Conservation (phyloP, 2,797 vertebrate genomes). For the Myiotriccus ornatus region DNA sequence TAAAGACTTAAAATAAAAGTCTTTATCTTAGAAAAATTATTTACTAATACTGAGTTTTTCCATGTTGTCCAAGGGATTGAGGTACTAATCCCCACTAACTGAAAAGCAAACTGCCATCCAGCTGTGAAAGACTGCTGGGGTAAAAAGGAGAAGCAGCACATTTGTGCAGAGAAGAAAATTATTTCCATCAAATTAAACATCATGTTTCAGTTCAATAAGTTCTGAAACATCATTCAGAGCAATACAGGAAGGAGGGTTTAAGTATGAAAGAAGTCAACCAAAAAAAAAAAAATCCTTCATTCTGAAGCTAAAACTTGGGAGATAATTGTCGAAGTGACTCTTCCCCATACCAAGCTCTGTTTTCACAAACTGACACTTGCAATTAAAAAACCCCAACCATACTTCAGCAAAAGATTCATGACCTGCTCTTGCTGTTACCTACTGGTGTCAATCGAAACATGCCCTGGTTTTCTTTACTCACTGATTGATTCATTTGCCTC, state of each 20-base stretch:
- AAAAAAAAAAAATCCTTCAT: not conserved
- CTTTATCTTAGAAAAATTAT: not conserved
- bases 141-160: not conserved
- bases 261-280: not conserved
- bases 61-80: not conserved
- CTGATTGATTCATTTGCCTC: not conserved
- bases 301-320: not conserved
- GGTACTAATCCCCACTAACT: not conserved
- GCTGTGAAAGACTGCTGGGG: not conserved
- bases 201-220: not conserved
- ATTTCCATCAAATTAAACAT: not conserved
- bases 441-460: not conserved
- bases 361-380: not conserved
- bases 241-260: not conserved
- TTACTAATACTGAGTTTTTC: not conserved
- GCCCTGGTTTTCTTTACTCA: not conserved
- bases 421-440: not conserved
- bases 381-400: not conserved
- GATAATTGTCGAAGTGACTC: not conserved
- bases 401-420: not conserved
- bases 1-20: not conserved
- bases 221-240: not conserved
- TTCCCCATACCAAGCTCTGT: not conserved
- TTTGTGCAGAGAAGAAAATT: not conserved
- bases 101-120: not conserved